phyloP scores from a whole-genome alignment of 2,888 invertebrate genomes.

The Didymodactylos carnosus region DNA sequence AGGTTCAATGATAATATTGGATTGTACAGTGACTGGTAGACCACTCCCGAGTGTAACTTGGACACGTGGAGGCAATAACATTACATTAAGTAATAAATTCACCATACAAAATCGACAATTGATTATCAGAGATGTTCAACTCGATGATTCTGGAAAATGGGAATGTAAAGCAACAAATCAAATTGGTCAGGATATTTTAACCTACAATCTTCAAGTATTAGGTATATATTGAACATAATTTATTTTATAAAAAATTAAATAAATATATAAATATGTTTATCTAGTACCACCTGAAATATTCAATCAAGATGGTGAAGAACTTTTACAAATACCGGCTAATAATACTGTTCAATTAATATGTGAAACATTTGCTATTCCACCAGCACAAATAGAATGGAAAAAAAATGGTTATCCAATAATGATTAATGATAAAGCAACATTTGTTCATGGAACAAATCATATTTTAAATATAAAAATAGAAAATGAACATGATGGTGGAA shows the following conservation, averaged over 20 bases:
- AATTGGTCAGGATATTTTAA: neutral
- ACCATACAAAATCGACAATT: too few relatives aligned
- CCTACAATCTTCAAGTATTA: neutral
- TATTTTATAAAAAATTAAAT: neutral
- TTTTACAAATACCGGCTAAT: neutral
- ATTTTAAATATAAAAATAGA: neutral
- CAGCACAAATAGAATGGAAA: neutral
- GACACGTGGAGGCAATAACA: too few relatives aligned
- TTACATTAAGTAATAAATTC: too few relatives aligned
- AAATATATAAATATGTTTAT: neutral
- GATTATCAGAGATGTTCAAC: neutral
- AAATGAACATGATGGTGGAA: conserved; percentile 26
- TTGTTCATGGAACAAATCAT: too few relatives aligned
- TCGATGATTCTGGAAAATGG: neutral
- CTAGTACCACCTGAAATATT: neutral
- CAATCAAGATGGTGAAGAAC: neutral
- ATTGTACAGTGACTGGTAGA: too few relatives aligned
- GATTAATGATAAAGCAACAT: neutral
- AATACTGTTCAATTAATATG: neutral
- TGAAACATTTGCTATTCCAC: neutral
- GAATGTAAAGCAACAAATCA: neutral
- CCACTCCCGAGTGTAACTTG: too few relatives aligned
- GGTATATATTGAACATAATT: neutral
- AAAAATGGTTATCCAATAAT: neutral
- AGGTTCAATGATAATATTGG: too few relatives aligned